Percentiles rank a stretch among this genome's conserved stretches.
Conservation (phyloP, 1,140 invertebrate genomes). For the Rhagoletis pomonella region DNA sequence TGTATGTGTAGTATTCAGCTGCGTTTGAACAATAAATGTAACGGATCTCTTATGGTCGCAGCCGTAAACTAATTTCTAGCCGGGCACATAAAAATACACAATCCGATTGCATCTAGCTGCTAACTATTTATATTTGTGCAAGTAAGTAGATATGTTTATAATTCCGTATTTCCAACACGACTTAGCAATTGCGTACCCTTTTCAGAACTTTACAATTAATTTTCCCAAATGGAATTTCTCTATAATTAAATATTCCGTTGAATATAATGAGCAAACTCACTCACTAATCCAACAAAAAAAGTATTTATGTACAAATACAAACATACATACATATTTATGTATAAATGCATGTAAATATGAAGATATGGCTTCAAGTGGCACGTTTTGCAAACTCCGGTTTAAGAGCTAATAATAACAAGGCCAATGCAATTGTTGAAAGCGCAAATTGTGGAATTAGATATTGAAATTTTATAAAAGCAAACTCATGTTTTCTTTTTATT, state of each 20-base stretch:
- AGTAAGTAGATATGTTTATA: background rate
- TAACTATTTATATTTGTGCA: too few species aligned
- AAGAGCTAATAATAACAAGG: background rate
- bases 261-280: background rate
- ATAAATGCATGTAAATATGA: background rate
- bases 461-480: constrained; percentile 35
- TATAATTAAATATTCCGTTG: constrained; percentile 20
- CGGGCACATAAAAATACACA: too few species aligned
- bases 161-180: background rate
- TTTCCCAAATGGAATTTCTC: constrained; percentile 25
- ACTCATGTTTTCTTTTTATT: background rate
- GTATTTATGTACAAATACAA: background rate
- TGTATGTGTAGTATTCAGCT: too few species aligned
- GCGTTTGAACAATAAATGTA: too few species aligned
- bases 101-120: too few species aligned
- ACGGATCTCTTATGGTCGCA: too few species aligned
- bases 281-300: background rate
- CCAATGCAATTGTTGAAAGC: background rate
- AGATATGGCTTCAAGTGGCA: too few species aligned
- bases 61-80: too few species aligned
- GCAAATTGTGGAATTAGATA: background rate
- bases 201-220: constrained; percentile 37
- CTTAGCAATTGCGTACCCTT: background rate
- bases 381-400: too few species aligned
- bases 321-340: background rate